These are phyloP conservation scores for Muschampia plurimacula DNA, from an alignment of 2,888 invertebrate species.

Conservation along the genomic window DNA sequence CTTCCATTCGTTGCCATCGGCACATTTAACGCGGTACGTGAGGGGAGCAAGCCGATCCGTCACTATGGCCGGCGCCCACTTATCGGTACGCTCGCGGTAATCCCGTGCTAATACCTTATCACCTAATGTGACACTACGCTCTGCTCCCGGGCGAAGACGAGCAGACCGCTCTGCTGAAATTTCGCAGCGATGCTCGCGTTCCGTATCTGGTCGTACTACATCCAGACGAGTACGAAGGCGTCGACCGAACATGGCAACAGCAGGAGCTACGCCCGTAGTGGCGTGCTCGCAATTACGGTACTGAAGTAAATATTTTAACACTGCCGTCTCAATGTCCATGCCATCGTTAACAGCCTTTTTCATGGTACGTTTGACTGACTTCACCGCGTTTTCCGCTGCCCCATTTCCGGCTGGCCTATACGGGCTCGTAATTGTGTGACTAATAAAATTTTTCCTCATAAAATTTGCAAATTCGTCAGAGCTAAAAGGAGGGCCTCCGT, in stretches of 20 bases:
- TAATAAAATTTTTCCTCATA: slow-evolving; percentile 39
- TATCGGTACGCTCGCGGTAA: slow-evolving; percentile 1
- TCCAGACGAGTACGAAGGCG: slow-evolving; percentile 46
- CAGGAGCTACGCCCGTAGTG: slow-evolving; percentile 43
- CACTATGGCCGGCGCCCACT: slow-evolving; percentile 15
- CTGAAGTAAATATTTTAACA: slow-evolving; percentile 32
- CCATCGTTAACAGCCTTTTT: slow-evolving; percentile 35
- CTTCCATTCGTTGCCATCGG: slow-evolving; percentile 13
- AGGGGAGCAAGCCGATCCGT: slow-evolving; percentile 8
- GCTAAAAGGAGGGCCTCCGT: slow-evolving; percentile 49
- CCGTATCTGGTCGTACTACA: slow-evolving; percentile 36
- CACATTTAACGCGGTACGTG: slow-evolving; percentile 9
- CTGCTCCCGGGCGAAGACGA: slow-evolving; percentile 5
- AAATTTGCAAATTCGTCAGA: slow-evolving; percentile 44
- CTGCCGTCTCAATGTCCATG: slow-evolving; percentile 17
- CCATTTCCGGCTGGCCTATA: slow-evolving; percentile 46
- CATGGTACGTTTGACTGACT: slow-evolving; percentile 32
- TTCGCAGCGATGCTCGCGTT: slow-evolving; percentile 18
- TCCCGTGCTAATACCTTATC: slow-evolving; percentile 13
- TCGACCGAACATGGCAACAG: slow-evolving; percentile 44
- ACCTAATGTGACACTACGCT: not conserved
- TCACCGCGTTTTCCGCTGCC: slow-evolving; percentile 39
- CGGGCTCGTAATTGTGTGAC: slow-evolving; percentile 33
- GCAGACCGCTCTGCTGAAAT: slow-evolving; percentile 14
- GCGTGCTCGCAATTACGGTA: slow-evolving; percentile 41